Conservation (phyloP, 2,888 invertebrate species). For the Apamea crenata region DNA sequence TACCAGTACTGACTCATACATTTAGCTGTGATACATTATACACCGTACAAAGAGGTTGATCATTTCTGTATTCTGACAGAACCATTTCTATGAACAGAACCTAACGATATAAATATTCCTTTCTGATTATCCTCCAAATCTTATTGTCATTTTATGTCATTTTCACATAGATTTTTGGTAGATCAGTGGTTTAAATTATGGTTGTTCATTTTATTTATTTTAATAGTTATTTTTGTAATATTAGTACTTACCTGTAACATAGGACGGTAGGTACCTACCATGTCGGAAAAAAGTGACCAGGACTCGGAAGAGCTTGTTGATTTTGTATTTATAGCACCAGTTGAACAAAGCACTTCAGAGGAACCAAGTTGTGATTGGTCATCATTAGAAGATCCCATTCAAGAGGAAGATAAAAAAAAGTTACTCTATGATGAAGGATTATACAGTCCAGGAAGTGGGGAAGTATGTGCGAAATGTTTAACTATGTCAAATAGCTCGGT, state of each 20-base stretch:
- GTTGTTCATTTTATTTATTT: not conserved
- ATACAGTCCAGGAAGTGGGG: constrained; percentile 72
- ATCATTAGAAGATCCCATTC: constrained; percentile 64
- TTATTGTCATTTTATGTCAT: constrained; percentile 21
- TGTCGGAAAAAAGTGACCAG: constrained; percentile 34
- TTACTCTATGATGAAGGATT: constrained; percentile 61
- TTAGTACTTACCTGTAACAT: not conserved
- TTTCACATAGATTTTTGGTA: not conserved
- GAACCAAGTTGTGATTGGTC: constrained; percentile 73
- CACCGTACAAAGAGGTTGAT: constrained; percentile 5
- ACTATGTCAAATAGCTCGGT: constrained; percentile 72
- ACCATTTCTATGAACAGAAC: not conserved
- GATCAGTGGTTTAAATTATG: not conserved
- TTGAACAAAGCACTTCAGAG: constrained; percentile 65
- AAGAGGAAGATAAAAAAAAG: constrained; percentile 65
- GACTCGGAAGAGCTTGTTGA: not conserved
- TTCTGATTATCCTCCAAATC: not conserved
- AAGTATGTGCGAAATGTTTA: constrained; percentile 72
- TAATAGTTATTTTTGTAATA: constrained; percentile 1
- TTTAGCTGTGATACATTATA: not conserved
- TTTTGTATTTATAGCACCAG: constrained; percentile 14
- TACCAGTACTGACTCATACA: too few relatives aligned
- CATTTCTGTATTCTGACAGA: not conserved
- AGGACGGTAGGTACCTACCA: constrained; percentile 16
- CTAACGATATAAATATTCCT: not conserved